These are phyloP conservation scores for Grantiella picta DNA, from an alignment of 2,113 vertebrate genomes.

Conservation along the genomic window DNA sequence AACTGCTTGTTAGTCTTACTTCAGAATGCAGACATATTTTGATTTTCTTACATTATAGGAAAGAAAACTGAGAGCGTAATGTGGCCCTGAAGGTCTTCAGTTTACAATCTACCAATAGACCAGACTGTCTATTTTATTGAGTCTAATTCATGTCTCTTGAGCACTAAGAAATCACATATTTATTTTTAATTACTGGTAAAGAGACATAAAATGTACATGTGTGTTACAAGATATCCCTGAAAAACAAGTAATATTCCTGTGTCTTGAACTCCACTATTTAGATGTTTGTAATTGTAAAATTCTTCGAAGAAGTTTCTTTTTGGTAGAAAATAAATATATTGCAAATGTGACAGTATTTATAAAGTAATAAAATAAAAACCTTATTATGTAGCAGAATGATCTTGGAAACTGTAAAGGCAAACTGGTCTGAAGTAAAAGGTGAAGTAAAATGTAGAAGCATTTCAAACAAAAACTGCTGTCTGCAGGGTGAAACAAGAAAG, in stretches of 20 bases:
- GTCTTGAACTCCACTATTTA: not conserved
- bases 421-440: not conserved
- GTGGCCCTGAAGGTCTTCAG: not conserved
- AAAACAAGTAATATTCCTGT: not conserved
- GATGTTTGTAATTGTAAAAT: not conserved
- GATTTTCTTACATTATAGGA: not conserved
- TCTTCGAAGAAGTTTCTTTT: not conserved
- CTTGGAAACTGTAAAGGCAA: not conserved
- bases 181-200: not conserved
- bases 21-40: not conserved
- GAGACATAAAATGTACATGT: not conserved
- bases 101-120: not conserved
- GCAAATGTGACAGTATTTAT: not conserved
- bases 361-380: not conserved
- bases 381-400: not conserved
- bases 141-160: not conserved
- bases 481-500: not conserved
- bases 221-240: not conserved
- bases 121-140: not conserved
- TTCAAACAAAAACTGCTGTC: not conserved
- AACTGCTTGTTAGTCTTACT: not conserved
- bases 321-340: not conserved
- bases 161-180: not conserved
- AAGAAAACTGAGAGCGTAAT: not conserved
- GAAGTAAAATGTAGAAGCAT: not conserved